Evolutionary conservation across 1,140 invertebrate genomes (phyloP), one percentile per base, ranked within the genome.

Genomic region (Drosophila ogumai): DNA sequence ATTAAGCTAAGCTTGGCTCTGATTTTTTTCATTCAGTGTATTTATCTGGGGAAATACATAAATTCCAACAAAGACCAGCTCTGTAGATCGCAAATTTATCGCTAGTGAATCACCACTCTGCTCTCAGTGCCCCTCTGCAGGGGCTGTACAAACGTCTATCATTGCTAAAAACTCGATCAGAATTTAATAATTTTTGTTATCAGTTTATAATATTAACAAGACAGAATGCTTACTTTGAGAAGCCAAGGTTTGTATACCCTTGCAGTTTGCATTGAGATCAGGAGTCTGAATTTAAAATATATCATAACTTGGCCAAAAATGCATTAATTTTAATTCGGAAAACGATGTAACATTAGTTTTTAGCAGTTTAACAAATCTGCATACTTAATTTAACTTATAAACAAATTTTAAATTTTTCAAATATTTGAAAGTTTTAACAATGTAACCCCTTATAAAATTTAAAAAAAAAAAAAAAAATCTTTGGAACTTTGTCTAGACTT

Each of bases 101-200:
- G 19, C 57, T 13, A 46, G 15, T 67, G 61, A 67, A 38, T 68
- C 61, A 68, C 31, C 34, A 15, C 3, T 9, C 5, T 8, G 47
- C 28, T 41, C n/a, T 64, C 25, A 47, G 25, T 7, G 22, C 8
- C 15, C 4, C 15, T 28, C 59, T 19, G 38, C 32, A 12, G 34
- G 9, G n/a, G 8, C 17, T 50, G 34, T n/a, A 19, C 15, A 61
- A 41, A 4, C 28, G 22, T 6, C 12, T 47, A 49, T 49, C 56
- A 40, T 25, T 17, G 10, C 43, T 7, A 1, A 25, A 19, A 61
- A 22, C 17, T 4, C 4, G 7, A 36, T 13, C 12, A 3, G 0
- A 34, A 49, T 49, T n/a, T 28, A 19, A 40, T 49, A 15, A 34
- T 22, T 40, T 25, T 19, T 10, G 12, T 49, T n/a, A 28, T 47